Evolutionary conservation across 2,888 invertebrate genomes (phyloP).

Genomic region (Hypercompe scribonia): DNA sequence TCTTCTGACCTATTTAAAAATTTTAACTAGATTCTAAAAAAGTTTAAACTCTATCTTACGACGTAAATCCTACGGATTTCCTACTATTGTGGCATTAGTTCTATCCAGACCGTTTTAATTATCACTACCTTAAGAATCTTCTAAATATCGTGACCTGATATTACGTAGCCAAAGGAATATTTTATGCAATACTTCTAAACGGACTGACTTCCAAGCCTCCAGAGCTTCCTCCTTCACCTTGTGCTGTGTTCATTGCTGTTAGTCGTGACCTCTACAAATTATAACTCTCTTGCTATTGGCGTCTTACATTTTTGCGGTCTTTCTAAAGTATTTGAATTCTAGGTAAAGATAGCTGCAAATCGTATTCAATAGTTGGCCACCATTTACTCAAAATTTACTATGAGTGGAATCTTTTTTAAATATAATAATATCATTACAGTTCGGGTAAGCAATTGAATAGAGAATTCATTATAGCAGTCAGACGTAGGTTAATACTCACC

Average conservation of each 20-base stretch:
- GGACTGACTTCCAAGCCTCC: neutral
- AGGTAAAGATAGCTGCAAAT: neutral
- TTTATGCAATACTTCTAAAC: neutral
- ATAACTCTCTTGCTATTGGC: no score
- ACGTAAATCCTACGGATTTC: no score
- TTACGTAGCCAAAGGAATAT: no score
- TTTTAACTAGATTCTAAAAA: neutral
- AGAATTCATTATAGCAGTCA: neutral
- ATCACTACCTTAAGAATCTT: no score
- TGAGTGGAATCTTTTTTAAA: neutral
- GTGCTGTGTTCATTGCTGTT: neutral
- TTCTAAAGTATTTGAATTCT: neutral
- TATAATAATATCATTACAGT: neutral
- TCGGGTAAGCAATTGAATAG: neutral
- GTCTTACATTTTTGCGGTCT: no score
- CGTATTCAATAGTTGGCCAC: neutral
- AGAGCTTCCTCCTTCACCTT: neutral
- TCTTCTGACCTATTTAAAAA: neutral
- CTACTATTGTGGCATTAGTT: no score
- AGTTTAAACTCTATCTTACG: neutral
- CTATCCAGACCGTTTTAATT: no score
- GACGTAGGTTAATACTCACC: neutral
- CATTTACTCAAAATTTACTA: neutral
- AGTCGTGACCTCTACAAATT: neutral
- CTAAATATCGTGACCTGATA: no score